Conservation (phyloP, 2,888 invertebrate species). For the Pseudococcus longispinus region DNA sequence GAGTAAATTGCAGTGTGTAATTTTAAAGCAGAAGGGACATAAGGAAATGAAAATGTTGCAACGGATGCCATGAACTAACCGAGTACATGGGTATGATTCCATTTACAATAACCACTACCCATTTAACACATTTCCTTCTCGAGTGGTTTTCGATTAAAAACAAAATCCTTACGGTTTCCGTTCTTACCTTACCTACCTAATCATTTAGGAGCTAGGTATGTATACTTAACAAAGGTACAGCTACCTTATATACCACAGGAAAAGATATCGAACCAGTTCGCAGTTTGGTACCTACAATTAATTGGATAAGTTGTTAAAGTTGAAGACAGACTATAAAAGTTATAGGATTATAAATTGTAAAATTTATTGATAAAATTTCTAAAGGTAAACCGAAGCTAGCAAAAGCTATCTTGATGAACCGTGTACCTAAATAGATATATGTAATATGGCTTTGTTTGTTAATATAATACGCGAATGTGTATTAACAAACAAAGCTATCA, state of each 20-base stretch:
- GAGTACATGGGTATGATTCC: neutral
- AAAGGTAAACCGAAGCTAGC: neutral
- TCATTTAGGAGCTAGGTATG: neutral
- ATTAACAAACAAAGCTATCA: slow-evolving; percentile 15
- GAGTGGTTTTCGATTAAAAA: neutral
- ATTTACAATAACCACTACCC: neutral
- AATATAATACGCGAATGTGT: neutral
- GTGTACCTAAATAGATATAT: neutral
- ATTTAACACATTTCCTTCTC: neutral
- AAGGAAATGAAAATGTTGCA: neutral
- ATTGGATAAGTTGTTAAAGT: neutral
- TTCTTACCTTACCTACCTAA: neutral
- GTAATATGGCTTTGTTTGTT: slow-evolving; percentile 2
- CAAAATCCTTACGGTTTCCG: neutral
- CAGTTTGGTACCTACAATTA: neutral
- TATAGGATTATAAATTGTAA: neutral
- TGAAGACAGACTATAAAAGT: neutral
- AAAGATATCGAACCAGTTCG: neutral
- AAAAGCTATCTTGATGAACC: slow-evolving; percentile 4
- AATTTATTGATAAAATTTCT: neutral
- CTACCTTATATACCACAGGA: no score
- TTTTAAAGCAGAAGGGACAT: neutral
- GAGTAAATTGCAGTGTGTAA: neutral
- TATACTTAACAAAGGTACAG: no score
- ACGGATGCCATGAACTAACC: neutral